These are phyloP conservation scores for Argynnis bischoffii DNA, from an alignment of 2,888 invertebrate genomes.

Conservation along the genomic window DNA sequence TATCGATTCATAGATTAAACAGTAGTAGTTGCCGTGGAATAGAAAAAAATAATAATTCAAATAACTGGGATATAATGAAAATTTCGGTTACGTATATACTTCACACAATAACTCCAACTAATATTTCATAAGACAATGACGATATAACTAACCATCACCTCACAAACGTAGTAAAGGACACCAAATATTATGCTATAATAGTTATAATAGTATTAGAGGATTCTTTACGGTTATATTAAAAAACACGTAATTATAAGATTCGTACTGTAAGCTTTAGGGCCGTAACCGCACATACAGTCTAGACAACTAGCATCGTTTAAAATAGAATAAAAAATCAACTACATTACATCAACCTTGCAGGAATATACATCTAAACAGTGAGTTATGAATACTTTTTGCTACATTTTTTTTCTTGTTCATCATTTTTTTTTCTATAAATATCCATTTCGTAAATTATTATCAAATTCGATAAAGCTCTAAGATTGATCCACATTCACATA, in stretches of 20 bases:
- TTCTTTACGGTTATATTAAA: conserved; percentile 57
- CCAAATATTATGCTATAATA: conserved; percentile 53
- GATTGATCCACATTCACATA: conserved; percentile 80
- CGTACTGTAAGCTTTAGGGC: conserved; percentile 74
- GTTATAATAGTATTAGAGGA: conserved; percentile 59
- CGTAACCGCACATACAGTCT: conserved; percentile 59
- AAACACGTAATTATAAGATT: conserved; percentile 68
- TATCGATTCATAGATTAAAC: conserved; percentile 2
- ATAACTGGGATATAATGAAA: background rate
- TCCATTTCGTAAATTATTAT: conserved; percentile 79
- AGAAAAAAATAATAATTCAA: background rate
- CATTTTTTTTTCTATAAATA: conserved; percentile 67
- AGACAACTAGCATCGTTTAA: conserved; percentile 78
- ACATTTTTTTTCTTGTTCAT: conserved; percentile 53
- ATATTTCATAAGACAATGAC: conserved; percentile 49
- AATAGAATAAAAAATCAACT: conserved; percentile 70
- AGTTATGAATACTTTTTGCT: conserved; percentile 56
- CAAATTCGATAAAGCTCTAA: conserved; percentile 83
- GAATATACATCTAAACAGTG: conserved; percentile 72
- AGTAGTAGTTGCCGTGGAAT: conserved; percentile 1
- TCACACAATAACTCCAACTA: conserved; percentile 36
- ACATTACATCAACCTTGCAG: conserved; percentile 66
- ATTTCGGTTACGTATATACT: background rate
- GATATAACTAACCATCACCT: conserved; percentile 49
- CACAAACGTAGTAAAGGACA: conserved; percentile 52